Base-by-base conservation (phyloP, 2,888 invertebrate species). In the Andrena fulva region DNA sequence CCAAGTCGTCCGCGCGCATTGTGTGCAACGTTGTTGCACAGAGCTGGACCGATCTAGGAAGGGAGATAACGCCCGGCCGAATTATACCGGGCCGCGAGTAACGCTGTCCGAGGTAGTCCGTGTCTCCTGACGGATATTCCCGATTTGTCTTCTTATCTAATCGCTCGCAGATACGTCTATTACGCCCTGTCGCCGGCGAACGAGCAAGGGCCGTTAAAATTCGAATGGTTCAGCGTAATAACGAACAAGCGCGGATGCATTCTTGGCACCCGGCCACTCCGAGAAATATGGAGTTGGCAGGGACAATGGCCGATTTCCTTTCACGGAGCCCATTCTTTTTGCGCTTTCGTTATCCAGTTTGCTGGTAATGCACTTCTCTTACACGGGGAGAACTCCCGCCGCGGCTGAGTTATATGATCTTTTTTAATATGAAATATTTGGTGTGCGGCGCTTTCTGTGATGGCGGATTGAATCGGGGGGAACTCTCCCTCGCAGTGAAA, bases 61-160 rank as follows among this genome's bases (percentile, higher is more conserved):
- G 62, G 35, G 33, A 66, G 82, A 82, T 84, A 84, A 82, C 78
- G 82, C 50, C 50, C 69, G 16, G 3, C 50, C 62, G 78, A 84
- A 70, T 84, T 84, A 83, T 71, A 76, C 54, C 27, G 72, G 35
- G 27, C 54, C 20, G 56, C 60, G 62, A 31, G 56, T 42, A 52
- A 69, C 70, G 64, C 35, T 20, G 48, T 50, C 31, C 67, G 64
- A 66, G 42, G 50, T 31, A 64, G 20, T 24, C 29, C 50, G 10
- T 0, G 4, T 31, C 60, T n/a, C 3, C 72, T 73, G 82, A 77
- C 82, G 69, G 79, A 78, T 76, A 80, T 78, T 80, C 80, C 29
- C 80, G 73, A 85, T 84, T 85, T 87, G 87, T 87, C 87, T 75
- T 76, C 85, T 82, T 82, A 87, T 82, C 85, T 85, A 84, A 87